Conservation (phyloP, 2,797 vertebrate genomes). For the Anableps anableps region DNA sequence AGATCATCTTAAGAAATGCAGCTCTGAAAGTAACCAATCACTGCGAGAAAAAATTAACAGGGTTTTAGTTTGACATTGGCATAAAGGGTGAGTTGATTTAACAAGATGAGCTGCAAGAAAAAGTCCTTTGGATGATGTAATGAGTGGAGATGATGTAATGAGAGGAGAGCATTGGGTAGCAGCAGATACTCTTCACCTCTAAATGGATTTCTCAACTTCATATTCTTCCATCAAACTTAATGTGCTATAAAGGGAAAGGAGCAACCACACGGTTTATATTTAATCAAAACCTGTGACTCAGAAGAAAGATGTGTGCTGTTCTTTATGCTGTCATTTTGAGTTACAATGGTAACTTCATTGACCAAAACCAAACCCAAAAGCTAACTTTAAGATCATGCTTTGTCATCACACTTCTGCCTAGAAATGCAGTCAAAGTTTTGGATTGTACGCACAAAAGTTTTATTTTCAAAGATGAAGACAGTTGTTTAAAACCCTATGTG, state of each 20-base stretch:
- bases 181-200: neutral
- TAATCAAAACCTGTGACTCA: neutral
- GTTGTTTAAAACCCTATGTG: neutral
- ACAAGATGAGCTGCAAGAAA: neutral
- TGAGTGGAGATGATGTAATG: neutral
- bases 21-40: neutral
- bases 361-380: neutral
- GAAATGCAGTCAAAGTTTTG: neutral
- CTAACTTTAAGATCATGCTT: neutral
- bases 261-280: neutral
- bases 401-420: neutral
- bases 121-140: neutral
- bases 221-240: conserved; percentile 3
- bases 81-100: neutral
- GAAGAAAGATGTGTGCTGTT: neutral
- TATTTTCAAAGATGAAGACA: neutral
- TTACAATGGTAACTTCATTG: neutral
- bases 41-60: neutral
- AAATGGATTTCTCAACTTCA: neutral
- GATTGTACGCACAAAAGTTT: neutral
- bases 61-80: neutral
- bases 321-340: neutral
- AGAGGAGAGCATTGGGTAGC: neutral
- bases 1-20: neutral
- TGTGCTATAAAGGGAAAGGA: neutral